Evolutionary conservation across 2,888 invertebrate species (phyloP).

Genomic region (Xylota sylvarum): DNA sequence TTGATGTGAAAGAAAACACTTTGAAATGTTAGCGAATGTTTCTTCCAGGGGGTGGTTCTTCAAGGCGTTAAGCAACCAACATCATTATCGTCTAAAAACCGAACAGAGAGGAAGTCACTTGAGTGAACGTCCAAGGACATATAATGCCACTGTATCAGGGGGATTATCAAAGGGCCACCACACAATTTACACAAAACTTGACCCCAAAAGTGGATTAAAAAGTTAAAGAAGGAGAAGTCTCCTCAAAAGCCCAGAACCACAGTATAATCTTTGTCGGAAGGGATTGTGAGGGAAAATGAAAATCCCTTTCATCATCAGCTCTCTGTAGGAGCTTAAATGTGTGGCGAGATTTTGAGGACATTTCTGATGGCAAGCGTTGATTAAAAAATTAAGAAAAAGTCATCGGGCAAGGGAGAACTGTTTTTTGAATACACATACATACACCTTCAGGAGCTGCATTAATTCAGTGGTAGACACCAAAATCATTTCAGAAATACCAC

Average conservation of each 20-base stretch:
- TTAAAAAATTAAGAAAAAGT: slow-evolving; percentile 15
- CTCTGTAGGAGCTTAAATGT: neutral
- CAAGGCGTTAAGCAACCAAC: slow-evolving; percentile 9
- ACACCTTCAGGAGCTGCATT: slow-evolving; percentile 12
- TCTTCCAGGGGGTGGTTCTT: neutral
- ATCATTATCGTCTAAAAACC: slow-evolving; percentile 33
- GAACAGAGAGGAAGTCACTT: slow-evolving; percentile 30
- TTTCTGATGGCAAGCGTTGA: neutral
- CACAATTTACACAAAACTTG: slow-evolving; percentile 51
- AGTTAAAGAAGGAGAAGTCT: slow-evolving; percentile 7
- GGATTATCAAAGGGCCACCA: slow-evolving; percentile 9
- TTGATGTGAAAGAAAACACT: slow-evolving; percentile 23
- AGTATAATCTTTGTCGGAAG: slow-evolving; percentile 8
- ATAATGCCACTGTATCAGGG: neutral
- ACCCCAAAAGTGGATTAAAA: slow-evolving; percentile 43
- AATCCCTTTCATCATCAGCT: neutral
- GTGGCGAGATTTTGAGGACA: neutral
- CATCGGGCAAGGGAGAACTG: neutral
- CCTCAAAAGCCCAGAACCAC: neutral
- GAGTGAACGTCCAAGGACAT: slow-evolving; percentile 32
- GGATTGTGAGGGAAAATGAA: slow-evolving; percentile 4
- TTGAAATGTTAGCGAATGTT: slow-evolving; percentile 9
- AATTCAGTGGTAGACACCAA: neutral
- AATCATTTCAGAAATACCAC: slow-evolving; percentile 2
- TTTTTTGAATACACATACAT: neutral